Conservation (phyloP, 2,888 invertebrate genomes). For the Polietes domitor region DNA sequence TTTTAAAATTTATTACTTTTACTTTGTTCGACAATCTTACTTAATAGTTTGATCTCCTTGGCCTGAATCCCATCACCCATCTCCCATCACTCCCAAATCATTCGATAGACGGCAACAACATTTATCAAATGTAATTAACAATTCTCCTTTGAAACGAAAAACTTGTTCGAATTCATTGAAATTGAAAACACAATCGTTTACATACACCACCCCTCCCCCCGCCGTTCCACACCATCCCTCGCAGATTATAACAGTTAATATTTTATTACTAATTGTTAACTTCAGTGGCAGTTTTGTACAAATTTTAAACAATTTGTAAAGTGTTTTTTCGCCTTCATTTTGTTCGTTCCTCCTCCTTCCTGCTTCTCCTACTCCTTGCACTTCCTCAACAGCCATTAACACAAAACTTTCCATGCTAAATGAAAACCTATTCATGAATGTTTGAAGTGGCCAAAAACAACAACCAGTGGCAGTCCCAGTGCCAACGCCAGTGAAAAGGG, state of each 20-base stretch:
- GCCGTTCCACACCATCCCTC: not conserved
- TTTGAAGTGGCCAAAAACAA: slow-evolving; percentile 19
- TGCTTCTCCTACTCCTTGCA: not conserved
- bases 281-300: slow-evolving; percentile 12
- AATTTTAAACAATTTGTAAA: slow-evolving; percentile 52
- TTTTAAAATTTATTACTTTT: too few species aligned
- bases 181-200: not conserved
- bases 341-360: not conserved
- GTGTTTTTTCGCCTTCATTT: slow-evolving; percentile 27
- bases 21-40: too few species aligned
- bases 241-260: slow-evolving; percentile 8
- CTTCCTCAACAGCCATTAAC: not conserved
- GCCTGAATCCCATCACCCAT: too few species aligned
- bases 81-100: too few species aligned
- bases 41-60: too few species aligned
- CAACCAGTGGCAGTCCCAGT: not conserved
- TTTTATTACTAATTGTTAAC: slow-evolving; percentile 29
- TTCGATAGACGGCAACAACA: too few species aligned
- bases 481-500: not conserved
- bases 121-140: not conserved
- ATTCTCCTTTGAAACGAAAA: not conserved
- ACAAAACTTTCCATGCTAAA: slow-evolving; percentile 22
- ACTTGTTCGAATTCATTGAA: not conserved
- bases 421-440: slow-evolving; percentile 46
- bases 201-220: not conserved